Evolutionary conservation across 35 echinoderm and acorn worm genomes (phyloP).

Genomic region (Heliocidaris erythrogramma): DNA sequence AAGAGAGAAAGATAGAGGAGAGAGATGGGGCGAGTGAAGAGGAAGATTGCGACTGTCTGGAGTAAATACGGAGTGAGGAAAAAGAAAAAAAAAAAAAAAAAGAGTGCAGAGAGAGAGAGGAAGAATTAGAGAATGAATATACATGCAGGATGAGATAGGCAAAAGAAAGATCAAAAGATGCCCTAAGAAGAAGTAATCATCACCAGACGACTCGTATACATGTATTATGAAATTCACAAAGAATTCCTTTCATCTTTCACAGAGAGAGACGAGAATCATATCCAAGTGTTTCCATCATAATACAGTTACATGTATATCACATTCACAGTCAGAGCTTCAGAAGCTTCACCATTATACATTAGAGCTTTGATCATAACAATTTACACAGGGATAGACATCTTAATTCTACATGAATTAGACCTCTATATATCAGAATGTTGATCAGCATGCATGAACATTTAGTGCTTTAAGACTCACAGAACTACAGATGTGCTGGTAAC

Average conservation of each 20-base stretch:
- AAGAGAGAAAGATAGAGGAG: no score
- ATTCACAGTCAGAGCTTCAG: not conserved
- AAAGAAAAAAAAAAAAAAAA: no score
- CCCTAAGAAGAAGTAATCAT: no score
- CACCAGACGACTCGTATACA: no score
- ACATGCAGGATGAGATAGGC: no score
- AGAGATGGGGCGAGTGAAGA: no score
- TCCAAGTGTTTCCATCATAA: not conserved
- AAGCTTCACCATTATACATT: not conserved
- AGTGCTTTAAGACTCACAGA: not conserved
- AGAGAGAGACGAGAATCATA: not conserved
- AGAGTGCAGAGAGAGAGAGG: no score
- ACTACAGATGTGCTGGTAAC: not conserved
- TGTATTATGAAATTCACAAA: not conserved
- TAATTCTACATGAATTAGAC: not conserved
- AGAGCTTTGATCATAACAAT: not conserved
- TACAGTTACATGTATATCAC: not conserved
- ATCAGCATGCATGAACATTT: not conserved
- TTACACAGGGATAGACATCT: not conserved
- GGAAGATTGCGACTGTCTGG: no score
- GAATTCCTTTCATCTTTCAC: not conserved
- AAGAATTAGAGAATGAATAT: no score
- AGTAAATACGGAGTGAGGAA: no score
- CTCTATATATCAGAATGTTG: not conserved
- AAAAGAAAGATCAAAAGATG: no score